Evolutionary conservation across 2,113 vertebrate species (phyloP), one percentile per base, ranked within the genome.

Genomic region (Tetraodon nigroviridis): DNA sequence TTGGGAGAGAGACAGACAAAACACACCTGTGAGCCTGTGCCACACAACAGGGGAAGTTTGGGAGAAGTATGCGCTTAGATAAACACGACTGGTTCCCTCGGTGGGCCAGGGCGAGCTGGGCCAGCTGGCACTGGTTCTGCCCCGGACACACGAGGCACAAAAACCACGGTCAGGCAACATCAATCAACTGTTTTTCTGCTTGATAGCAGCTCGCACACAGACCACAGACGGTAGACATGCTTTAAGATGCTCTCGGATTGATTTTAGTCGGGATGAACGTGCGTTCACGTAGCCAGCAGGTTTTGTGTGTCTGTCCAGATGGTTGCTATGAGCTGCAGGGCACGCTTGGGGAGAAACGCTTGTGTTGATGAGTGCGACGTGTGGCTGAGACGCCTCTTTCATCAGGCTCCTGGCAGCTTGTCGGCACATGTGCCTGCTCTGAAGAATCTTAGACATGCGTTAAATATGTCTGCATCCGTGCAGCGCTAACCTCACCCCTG

Each of bases 1-100:
- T 90, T 92, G 91, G 92, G 91, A 93, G 91, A 56, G 77, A 77
- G 84, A 86, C 90, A 93, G 92, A 92, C 91, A 91, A 85, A 93
- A 92, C 86, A 85, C 94, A 97, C 94, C 96, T 97, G 93, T 91
- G 89, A 87, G 90, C 89, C 89, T 91, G 89, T 91, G 85, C 89
- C 92, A 88, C 81, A 88, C 91, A 87, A 76, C 86, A 89, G 72
- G 93, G 94, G 94, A 96, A 92, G 92, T 92, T 87, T 83, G 78
- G 84, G 61, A 90, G 89, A 92, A 90, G 89, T 91, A 90, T 92
- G 91, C 87, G 82, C 80, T 90, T 78, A 89, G 90, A 92, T 91
- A 93, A 93, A 94, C 90, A 95, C 89, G 81, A 92, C 92, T 90
- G 88, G 92, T 89, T 86, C 87, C 87, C 55, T 88, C 80, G 72